Percentiles rank a stretch among this genome's conserved stretches.
These are phyloP conservation scores for Drosophila burlai DNA, from an alignment of 1,140 invertebrate genomes.

Conservation along the genomic window DNA sequence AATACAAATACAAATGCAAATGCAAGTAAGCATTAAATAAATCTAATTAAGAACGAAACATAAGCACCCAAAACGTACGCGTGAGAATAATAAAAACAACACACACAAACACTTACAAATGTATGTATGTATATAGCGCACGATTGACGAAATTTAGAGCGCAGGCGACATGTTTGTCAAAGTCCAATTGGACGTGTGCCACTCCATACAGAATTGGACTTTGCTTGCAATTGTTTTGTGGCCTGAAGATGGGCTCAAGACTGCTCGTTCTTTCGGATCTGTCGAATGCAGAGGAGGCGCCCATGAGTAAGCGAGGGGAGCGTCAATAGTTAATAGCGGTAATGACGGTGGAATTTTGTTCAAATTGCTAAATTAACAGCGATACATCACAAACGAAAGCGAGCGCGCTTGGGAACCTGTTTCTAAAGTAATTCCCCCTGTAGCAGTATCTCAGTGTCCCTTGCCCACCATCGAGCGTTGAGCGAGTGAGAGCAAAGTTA, in stretches of 20 bases:
- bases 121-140: not conserved
- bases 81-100: constrained; percentile 52
- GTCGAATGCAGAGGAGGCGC: constrained; percentile 47
- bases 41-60: constrained; percentile 50
- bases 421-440: constrained; percentile 25
- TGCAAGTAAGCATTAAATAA: constrained; percentile 52
- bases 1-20: constrained; percentile 22
- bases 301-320: constrained; percentile 7
- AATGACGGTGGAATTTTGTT: constrained; percentile 47
- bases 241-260: constrained; percentile 4
- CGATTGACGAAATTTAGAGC: constrained; percentile 6
- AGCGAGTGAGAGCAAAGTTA: constrained; percentile 9
- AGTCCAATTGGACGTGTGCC: constrained; percentile 3
- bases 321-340: constrained; percentile 5
- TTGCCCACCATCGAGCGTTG: not conserved
- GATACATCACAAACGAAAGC: constrained; percentile 64
- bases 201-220: not conserved
- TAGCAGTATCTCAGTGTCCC: not conserved
- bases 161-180: constrained; percentile 53
- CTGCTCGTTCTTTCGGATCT: constrained; percentile 41
- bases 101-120: constrained; percentile 4
- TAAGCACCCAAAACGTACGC: constrained; percentile 39
- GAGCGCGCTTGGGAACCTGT: constrained; percentile 74
- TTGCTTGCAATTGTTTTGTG: constrained; percentile 23
- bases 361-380: constrained; percentile 74